phyloP scores from a whole-genome alignment of 2,888 invertebrate genomes.

The Agonopterix heracliana region DNA sequence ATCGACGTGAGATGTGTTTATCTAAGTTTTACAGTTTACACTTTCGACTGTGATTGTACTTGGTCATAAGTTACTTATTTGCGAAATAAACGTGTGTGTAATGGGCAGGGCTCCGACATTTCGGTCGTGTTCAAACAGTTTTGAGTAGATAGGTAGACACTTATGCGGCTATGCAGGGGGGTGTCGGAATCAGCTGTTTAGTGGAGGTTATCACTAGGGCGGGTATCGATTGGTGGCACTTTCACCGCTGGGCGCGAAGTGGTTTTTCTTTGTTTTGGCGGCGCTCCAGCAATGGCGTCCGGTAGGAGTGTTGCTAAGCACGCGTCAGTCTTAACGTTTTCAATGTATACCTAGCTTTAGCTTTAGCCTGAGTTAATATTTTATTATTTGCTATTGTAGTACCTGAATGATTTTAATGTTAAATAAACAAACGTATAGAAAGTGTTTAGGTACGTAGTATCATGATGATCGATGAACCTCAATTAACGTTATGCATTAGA shows the following conservation, averaged over 20 bases:
- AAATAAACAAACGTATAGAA: too few species aligned
- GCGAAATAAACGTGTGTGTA: not conserved
- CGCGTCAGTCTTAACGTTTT: constrained; percentile 10
- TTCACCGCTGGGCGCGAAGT: constrained; percentile 43
- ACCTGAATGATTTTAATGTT: too few species aligned
- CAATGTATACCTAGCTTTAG: too few species aligned
- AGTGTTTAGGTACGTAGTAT: too few species aligned
- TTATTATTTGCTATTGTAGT: too few species aligned
- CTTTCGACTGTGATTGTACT: constrained; percentile 5
- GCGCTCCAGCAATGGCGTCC: constrained; percentile 40
- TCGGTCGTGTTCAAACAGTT: not conserved
- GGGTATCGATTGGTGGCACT: constrained; percentile 57
- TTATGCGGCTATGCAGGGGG: not conserved
- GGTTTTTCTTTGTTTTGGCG: constrained; percentile 54
- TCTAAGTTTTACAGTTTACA: constrained; percentile 1
- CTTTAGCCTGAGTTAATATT: too few species aligned
- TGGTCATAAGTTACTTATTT: not conserved
- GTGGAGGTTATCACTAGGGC: constrained; percentile 17
- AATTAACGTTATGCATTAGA: too few species aligned
- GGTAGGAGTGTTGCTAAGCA: constrained; percentile 40
- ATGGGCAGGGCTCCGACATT: not conserved
- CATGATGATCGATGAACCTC: too few species aligned
- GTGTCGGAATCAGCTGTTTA: constrained; percentile 7
- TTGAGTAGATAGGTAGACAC: too few species aligned
- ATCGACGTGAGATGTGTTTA: not conserved